These are phyloP conservation scores for Epizoanthus rinbou DNA, from an alignment of 92 coral and sea anemone species.

Conservation along the genomic window DNA sequence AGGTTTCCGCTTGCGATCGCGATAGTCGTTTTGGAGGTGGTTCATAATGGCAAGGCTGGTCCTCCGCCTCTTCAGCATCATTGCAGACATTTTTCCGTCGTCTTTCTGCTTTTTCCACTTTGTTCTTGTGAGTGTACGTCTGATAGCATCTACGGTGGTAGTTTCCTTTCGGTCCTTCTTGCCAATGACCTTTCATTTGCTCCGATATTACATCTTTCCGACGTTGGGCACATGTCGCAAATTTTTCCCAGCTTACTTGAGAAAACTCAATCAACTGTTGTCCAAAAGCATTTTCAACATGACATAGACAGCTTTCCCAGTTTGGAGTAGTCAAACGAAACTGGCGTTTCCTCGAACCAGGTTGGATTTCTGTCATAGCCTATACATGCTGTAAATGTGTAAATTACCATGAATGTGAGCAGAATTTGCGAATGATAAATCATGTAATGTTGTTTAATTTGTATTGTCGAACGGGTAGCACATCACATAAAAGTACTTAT, in stretches of 20 bases:
- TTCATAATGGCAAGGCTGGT: conserved; percentile 11
- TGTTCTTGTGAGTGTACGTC: conserved; percentile 48
- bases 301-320: conserved; percentile 58
- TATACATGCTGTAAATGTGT: too few relatives aligned
- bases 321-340: conserved; percentile 29
- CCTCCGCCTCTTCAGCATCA: conserved; percentile 8
- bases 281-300: conserved; percentile 38
- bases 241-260: conserved; percentile 50
- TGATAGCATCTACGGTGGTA: conserved; percentile 62
- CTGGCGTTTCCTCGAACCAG: conserved; percentile 45
- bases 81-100: conserved; percentile 33
- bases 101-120: conserved; percentile 32
- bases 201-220: conserved; percentile 45
- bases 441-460: too few relatives aligned
- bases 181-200: conserved; percentile 47
- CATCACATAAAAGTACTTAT: too few relatives aligned
- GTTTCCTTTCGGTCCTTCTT: conserved; percentile 54
- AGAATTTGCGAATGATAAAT: too few relatives aligned
- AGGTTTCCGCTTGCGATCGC: conserved; percentile 32
- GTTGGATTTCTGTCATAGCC: not conserved
- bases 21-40: conserved; percentile 47
- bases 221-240: conserved; percentile 37
- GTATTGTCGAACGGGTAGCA: too few relatives aligned
- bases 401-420: too few relatives aligned
- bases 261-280: conserved; percentile 24